Percentiles rank a stretch among this genome's conserved stretches.
Evolutionary conservation across 1,140 invertebrate species (phyloP).

Genomic region (Helicoverpa zea): DNA sequence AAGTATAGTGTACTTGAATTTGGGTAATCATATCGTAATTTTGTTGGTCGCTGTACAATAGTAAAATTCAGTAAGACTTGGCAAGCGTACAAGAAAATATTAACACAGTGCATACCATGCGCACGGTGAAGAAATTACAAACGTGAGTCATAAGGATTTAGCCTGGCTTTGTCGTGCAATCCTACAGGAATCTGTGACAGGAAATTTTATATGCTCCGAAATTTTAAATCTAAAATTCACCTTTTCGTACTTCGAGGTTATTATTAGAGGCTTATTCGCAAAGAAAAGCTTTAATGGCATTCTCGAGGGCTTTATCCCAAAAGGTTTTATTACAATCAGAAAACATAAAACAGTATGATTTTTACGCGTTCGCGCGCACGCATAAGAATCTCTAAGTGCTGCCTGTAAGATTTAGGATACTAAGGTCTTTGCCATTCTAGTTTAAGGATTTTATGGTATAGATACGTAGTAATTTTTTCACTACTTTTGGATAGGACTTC

Average conservation of each 20-base stretch:
- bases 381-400: too few relatives aligned
- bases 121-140: conserved; percentile 34
- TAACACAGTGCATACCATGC: conserved; percentile 52
- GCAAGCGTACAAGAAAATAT: conserved; percentile 58
- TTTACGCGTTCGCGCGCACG: too few relatives aligned
- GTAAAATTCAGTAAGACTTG: conserved; percentile 47
- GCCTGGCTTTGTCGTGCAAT: conserved; percentile 5
- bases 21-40: background rate
- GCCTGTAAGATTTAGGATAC: too few relatives aligned
- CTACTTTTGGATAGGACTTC: too few relatives aligned
- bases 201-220: background rate
- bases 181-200: background rate
- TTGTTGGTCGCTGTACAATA: conserved; percentile 31
- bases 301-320: too few relatives aligned
- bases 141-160: conserved; percentile 47
- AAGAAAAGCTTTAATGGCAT: too few relatives aligned
- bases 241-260: too few relatives aligned
- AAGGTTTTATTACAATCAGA: too few relatives aligned
- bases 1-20: background rate
- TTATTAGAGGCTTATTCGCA: background rate
- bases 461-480: too few relatives aligned
- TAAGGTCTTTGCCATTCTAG: too few relatives aligned
- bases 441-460: too few relatives aligned
- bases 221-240: background rate
- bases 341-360: too few relatives aligned